These are phyloP conservation scores for Erinaceus europaeus DNA, from an alignment of 2,113 vertebrate species.

Conservation along the genomic window DNA sequence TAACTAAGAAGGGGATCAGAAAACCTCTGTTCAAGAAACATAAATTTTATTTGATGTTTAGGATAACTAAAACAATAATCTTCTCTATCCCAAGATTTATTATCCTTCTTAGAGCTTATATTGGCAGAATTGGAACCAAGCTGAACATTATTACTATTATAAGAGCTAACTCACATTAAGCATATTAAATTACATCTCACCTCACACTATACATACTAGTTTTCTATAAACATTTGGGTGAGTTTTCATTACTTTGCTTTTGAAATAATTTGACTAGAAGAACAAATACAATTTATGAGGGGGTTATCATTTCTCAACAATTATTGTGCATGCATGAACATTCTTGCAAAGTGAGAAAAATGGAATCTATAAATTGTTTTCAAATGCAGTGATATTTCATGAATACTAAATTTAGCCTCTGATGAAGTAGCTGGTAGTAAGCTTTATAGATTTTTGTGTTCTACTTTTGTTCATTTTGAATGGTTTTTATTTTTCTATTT, in stretches of 20 bases:
- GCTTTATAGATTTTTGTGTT: slow-evolving; percentile 27
- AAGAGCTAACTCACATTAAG: slow-evolving; percentile 3
- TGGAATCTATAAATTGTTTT: slow-evolving; percentile 51
- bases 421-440: background rate
- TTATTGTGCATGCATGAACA: slow-evolving; percentile 17
- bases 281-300: slow-evolving; percentile 29
- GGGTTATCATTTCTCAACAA: slow-evolving; percentile 22
- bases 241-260: slow-evolving; percentile 41
- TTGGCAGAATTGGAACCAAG: background rate
- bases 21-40: background rate
- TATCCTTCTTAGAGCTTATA: background rate
- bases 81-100: background rate
- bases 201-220: background rate
- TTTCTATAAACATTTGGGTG: slow-evolving; percentile 36
- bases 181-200: background rate
- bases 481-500: slow-evolving; percentile 33
- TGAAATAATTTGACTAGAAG: slow-evolving; percentile 40
- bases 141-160: background rate
- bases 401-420: slow-evolving; percentile 25
- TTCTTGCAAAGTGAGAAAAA: slow-evolving; percentile 52
- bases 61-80: background rate
- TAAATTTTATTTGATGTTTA: background rate
- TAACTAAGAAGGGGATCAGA: background rate
- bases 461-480: background rate
- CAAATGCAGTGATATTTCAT: slow-evolving; percentile 32